Evolutionary conservation across 2,888 invertebrate genomes (phyloP), one percentile per base, ranked within the genome.

Genomic region (Oscheius onirici): DNA sequence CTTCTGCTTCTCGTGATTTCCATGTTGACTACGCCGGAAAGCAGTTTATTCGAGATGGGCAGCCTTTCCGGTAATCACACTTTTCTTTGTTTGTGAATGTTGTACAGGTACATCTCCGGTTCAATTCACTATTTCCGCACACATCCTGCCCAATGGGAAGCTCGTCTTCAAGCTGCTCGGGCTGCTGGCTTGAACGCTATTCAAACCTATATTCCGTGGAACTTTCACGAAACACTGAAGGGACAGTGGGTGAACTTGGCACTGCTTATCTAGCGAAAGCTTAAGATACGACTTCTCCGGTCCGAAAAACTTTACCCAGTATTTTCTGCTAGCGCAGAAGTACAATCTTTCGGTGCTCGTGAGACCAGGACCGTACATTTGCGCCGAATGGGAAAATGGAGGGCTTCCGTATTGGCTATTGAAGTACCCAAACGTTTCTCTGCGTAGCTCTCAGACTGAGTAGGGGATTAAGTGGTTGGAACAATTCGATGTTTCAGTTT

Each of bases 91-190:
- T 41, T 11, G 2, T 40, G 3, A 3, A 26, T 13, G 3, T 34
- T 40, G 8, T 41, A 2, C 52, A 66, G 74, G 41, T 86, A 84
- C 67, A 90, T 93, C 68, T 91, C 93, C 15, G 93, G 93, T 0
- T 69, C 69, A 13, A 90, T 95, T 86, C 94, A 95, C 88, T 95
- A 95, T 89, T 95, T 94, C 88, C 91, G 95, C 3, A 90, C 93
- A 0, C 93, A 93, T 3, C 91, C 91, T 43, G 90, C 90, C 26
- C 92, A 92, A 85, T 95, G 95, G 95, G 90, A 92, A 55, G 92
- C 93, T 75, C 91, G 93, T 66, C 88, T 95, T 73, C 89, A 91
- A 65, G 57, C 68, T 43, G 69, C 68, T 24, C 68, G 76, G 0
- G 76, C 76, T 3, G 71, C 73, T 10, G 96, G 96, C 8, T 68